A percentile compares a stretch with the other conserved stretches of the same genome.
phyloP scores from a whole-genome alignment of 1,140 invertebrate genomes.

The Musca vetustissima region DNA sequence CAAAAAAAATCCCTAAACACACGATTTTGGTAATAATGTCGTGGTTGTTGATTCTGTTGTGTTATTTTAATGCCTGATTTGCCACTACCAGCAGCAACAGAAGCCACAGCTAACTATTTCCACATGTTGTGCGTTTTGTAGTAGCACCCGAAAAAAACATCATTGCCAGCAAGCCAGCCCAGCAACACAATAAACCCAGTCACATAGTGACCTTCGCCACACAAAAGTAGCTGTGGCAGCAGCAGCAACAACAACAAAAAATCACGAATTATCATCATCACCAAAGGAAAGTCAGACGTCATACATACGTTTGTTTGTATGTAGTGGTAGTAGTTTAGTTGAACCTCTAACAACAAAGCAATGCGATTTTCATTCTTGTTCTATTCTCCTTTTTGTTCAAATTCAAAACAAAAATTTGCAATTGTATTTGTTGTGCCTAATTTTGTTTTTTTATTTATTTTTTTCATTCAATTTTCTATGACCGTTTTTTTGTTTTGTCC shows the following conservation, averaged over 20 bases:
- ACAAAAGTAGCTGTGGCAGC: too few species aligned
- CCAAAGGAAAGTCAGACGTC: neutral
- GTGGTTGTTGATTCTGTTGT: neutral
- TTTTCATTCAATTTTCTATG: too few species aligned
- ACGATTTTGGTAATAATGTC: constrained; percentile 16
- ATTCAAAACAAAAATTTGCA: too few species aligned
- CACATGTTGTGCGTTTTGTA: constrained; percentile 17
- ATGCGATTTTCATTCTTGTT: too few species aligned
- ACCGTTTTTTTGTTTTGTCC: too few species aligned
- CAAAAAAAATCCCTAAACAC: constrained; percentile 14
- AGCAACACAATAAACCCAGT: constrained; percentile 4
- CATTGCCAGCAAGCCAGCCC: neutral
- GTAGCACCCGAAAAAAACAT: constrained; percentile 8
- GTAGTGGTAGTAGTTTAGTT: neutral
- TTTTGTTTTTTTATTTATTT: too few species aligned
- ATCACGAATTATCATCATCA: neutral
- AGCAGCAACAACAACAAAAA: neutral
- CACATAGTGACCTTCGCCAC: constrained; percentile 22
- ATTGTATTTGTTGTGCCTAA: too few species aligned
- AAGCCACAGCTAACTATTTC: too few species aligned
- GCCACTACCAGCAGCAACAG: neutral
- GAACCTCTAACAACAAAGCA: too few species aligned
- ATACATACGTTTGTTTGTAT: too few species aligned
- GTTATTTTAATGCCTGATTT: too few species aligned
- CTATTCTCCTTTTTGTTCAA: too few species aligned